These are phyloP conservation scores for Phenganax marumi DNA, from an alignment of 92 coral and sea anemone species.

Conservation along the genomic window DNA sequence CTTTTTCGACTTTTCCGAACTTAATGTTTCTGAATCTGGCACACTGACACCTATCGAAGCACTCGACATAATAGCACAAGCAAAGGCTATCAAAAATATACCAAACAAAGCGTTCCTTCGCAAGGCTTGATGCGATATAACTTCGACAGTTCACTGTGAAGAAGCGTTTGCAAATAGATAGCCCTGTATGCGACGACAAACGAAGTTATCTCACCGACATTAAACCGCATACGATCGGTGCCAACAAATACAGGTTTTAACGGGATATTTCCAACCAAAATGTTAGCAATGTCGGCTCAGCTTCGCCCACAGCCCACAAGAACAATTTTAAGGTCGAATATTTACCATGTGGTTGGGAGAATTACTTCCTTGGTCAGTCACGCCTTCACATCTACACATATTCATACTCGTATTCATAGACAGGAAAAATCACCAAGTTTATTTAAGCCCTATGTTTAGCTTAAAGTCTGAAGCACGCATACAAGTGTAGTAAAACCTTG, in stretches of 20 bases:
- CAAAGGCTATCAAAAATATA: not conserved
- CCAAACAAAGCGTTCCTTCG: slow-evolving; percentile 17
- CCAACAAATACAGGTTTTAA: not conserved
- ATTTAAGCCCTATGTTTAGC: too few relatives aligned
- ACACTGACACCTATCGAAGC: slow-evolving; percentile 81
- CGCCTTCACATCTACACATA: not conserved
- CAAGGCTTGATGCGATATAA: slow-evolving; percentile 10
- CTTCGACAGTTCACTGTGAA: not conserved
- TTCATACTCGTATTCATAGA: not conserved
- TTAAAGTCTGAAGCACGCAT: too few relatives aligned
- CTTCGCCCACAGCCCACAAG: slow-evolving; percentile 53
- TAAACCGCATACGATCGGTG: slow-evolving; percentile 9
- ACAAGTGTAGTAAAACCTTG: too few relatives aligned
- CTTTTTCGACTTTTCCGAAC: slow-evolving; percentile 98
- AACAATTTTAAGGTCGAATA: slow-evolving; percentile 37
- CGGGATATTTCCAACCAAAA: not conserved
- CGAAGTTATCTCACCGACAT: not conserved
- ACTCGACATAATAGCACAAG: slow-evolving; percentile 48
- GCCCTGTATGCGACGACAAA: not conserved
- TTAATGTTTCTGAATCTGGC: slow-evolving; percentile 97
- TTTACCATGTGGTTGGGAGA: slow-evolving; percentile 21
- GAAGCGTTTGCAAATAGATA: not conserved
- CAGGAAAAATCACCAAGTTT: too few relatives aligned
- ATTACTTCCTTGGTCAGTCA: not conserved
- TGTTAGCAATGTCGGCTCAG: slow-evolving; percentile 15